These are phyloP conservation scores for Pseudococcus jackbeardsleyi DNA, from an alignment of 2,888 invertebrate genomes.

Conservation along the genomic window DNA sequence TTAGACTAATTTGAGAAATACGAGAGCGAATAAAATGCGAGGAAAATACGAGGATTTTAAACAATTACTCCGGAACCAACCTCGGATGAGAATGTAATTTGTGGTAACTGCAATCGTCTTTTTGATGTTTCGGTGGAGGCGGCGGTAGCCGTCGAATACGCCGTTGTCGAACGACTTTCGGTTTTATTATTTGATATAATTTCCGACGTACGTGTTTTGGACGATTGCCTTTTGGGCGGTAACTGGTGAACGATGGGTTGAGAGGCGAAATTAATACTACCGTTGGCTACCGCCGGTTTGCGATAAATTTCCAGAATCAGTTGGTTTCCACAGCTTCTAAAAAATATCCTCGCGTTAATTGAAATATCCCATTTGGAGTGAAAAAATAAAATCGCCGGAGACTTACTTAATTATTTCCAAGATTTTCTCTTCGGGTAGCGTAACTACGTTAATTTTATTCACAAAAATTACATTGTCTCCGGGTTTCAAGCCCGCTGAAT, in stretches of 20 bases:
- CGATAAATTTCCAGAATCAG: conserved; percentile 82
- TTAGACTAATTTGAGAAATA: not conserved
- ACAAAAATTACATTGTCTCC: conserved; percentile 92
- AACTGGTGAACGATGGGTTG: conserved; percentile 59
- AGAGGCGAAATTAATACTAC: conserved; percentile 69
- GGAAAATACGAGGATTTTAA: conserved; percentile 70
- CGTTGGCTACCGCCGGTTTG: conserved; percentile 73
- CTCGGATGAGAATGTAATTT: conserved; percentile 91
- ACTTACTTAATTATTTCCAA: conserved; percentile 77
- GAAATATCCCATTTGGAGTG: not conserved
- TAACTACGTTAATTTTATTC: conserved; percentile 88
- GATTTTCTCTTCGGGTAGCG: conserved; percentile 80
- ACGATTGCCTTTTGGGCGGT: conserved; percentile 57
- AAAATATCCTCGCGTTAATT: conserved; percentile 26
- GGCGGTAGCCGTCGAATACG: conserved; percentile 73
- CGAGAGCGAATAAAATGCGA: no score
- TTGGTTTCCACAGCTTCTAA: conserved; percentile 79
- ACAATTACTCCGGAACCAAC: conserved; percentile 91
- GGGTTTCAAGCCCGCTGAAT: conserved; percentile 84
- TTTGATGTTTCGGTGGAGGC: conserved; percentile 76
- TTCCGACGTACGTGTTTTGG: conserved; percentile 13
- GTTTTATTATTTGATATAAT: not conserved
- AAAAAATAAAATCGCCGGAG: not conserved
- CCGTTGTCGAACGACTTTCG: conserved; percentile 67
- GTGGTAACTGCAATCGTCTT: conserved; percentile 80